These are phyloP conservation scores for Zoroaster sp. DNA, from an alignment of 53 echinoderm and acorn worm genomes.

Conservation along the genomic window DNA sequence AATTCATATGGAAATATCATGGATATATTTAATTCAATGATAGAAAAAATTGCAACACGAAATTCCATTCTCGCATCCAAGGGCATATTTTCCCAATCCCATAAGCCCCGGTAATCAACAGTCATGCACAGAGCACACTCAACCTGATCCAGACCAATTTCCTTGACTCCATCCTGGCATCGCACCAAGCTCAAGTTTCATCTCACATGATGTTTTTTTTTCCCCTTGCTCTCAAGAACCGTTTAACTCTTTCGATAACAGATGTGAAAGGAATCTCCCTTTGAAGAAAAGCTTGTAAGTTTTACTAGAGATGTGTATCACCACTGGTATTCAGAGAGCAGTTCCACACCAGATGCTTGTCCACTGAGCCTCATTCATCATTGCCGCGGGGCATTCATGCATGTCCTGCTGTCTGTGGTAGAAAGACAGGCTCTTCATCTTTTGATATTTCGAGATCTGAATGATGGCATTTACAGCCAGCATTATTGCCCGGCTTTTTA, in stretches of 20 bases:
- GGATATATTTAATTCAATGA: too few species aligned
- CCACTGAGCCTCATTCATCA: neutral
- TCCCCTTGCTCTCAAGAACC: neutral
- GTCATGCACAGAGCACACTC: constrained; percentile 11
- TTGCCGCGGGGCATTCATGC: constrained; percentile 18
- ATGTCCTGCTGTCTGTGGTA: constrained; percentile 10
- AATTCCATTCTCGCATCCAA: constrained; percentile 16
- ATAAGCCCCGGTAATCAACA: neutral
- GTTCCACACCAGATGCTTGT: constrained; percentile 10
- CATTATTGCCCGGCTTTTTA: neutral
- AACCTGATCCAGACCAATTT: constrained; percentile 19
- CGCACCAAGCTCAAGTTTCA: neutral
- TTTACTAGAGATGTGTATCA: neutral
- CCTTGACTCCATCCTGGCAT: neutral
- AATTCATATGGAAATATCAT: too few species aligned
- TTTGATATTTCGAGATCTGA: neutral
- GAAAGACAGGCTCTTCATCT: neutral
- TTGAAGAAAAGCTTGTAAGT: neutral
- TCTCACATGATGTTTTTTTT: neutral
- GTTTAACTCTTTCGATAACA: neutral
- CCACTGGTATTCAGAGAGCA: neutral
- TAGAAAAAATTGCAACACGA: too few species aligned
- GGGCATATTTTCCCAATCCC: constrained; percentile 7
- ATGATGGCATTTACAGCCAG: constrained; percentile 17
- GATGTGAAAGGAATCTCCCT: constrained; percentile 12